These are phyloP conservation scores for Anabas testudineus DNA, from an alignment of 2,797 vertebrate species.

Conservation along the genomic window DNA sequence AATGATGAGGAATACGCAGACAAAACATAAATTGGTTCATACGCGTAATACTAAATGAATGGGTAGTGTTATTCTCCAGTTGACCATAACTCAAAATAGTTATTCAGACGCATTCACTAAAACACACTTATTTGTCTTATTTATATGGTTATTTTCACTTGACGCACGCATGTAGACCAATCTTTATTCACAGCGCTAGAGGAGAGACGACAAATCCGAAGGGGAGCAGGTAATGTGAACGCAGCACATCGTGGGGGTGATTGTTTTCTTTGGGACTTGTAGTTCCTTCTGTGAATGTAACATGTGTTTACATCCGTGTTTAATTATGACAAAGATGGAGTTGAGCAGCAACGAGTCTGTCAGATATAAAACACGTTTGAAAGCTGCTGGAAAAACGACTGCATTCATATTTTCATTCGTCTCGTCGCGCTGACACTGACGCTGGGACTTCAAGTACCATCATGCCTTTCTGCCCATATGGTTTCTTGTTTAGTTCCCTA, in stretches of 20 bases:
- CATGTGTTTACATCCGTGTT: neutral
- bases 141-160: rapidly evolving
- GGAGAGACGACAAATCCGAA: rapidly evolving
- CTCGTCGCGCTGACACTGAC: neutral
- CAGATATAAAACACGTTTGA: rapidly evolving
- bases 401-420: neutral
- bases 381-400: rapidly evolving
- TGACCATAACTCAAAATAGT: too few species aligned
- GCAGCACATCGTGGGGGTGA: slow-evolving; percentile 29
- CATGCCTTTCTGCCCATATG: slow-evolving; percentile 54
- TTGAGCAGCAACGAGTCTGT: neutral
- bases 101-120: too few species aligned
- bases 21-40: too few species aligned
- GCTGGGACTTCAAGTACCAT: slow-evolving; percentile 63
- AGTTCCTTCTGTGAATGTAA: slow-evolving; percentile 51
- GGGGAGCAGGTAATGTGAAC: neutral
- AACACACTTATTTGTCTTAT: neutral
- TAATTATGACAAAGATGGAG: neutral
- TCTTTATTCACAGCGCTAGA: neutral
- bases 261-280: slow-evolving; percentile 76
- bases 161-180: neutral
- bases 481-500: slow-evolving; percentile 40
- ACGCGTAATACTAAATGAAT: too few species aligned
- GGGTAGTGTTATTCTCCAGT: too few species aligned
- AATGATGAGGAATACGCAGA: too few species aligned